Evolutionary conservation across 2,113 vertebrate genomes (phyloP), one percentile per base, ranked within the genome.

Genomic region (Nicator chloris): DNA sequence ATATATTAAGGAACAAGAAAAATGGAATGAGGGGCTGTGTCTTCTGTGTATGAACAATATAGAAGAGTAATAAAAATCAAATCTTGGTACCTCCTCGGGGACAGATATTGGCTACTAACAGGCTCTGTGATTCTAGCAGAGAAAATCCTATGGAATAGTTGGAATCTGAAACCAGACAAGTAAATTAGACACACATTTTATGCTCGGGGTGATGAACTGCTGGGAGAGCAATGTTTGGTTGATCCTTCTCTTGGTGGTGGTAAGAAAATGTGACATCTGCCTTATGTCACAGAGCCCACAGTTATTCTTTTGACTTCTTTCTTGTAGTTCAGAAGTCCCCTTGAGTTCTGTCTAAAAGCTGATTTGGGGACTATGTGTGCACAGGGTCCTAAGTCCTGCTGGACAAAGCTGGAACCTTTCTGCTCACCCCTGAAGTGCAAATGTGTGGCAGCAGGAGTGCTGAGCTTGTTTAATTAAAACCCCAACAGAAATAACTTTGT

Each of bases 61-160:
- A 73, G 69, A 47, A 89, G 33, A n/a, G 44, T 27, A 95, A 94
- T 89, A 93, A 92, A 92, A 95, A 91, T 63, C 49, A 81, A 89
- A 81, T 78, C 35, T 84, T 66, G 39, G 42, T 82, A 21, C 78
- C 30, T 91, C 95, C 77, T 89, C 1, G 2, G 92, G 77, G 84
- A 75, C 35, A 72, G 31, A 80, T 87, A 42, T 33, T 93, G 66
- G 53, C 70, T 94, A 85, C 64, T 79, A 79, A 64, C 31, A 51
- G n/a, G 19, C 70, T 82, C 35, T 94, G 27, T 79, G 85, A 87
- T 84, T 88, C n/a, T 95, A 88, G n/a, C 70, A 76, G 82, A 69
- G 78, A 93, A 93, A 94, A 82, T 94, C 70, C 70, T 57, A 4
- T 40, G 47, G 60, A 85, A 47, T 37, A 89, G 45, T 7, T 92